These are phyloP conservation scores for Pristionchus arcanus DNA, from an alignment of 2,888 invertebrate genomes.

Conservation along the genomic window DNA sequence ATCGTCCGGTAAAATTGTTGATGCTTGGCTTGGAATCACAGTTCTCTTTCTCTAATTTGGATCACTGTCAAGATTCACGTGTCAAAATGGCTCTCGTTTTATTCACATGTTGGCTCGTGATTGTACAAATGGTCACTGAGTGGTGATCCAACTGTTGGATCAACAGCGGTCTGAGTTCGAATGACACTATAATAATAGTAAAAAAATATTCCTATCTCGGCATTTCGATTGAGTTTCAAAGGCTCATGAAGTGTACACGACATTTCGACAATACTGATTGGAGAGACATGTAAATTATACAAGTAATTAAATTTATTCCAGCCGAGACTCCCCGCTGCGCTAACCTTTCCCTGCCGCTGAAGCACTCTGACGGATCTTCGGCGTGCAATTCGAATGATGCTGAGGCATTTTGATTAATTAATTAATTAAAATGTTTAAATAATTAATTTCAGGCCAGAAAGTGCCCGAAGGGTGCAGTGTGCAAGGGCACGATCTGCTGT, in stretches of 20 bases:
- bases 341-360: neutral
- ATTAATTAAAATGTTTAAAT: constrained; percentile 1
- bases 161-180: neutral
- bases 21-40: neutral
- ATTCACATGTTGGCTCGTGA: neutral
- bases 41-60: neutral
- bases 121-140: neutral
- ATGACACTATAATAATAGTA: no score
- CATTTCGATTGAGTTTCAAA: neutral
- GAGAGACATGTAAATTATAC: neutral
- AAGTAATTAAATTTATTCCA: neutral
- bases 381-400: constrained; percentile 34
- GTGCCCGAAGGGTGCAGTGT: constrained; percentile 41
- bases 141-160: neutral
- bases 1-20: neutral
- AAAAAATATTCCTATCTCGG: no score
- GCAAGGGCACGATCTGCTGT: constrained; percentile 47
- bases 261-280: no score
- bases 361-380: constrained; percentile 4
- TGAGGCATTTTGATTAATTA: neutral
- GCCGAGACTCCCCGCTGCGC: constrained; percentile 1
- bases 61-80: neutral
- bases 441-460: neutral
- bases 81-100: neutral
- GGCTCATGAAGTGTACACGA: neutral